A percentile compares a stretch with the other conserved stretches of the same genome.
These are phyloP conservation scores for Scaeva pyrastri DNA, from an alignment of 2,888 invertebrate genomes.

Conservation along the genomic window DNA sequence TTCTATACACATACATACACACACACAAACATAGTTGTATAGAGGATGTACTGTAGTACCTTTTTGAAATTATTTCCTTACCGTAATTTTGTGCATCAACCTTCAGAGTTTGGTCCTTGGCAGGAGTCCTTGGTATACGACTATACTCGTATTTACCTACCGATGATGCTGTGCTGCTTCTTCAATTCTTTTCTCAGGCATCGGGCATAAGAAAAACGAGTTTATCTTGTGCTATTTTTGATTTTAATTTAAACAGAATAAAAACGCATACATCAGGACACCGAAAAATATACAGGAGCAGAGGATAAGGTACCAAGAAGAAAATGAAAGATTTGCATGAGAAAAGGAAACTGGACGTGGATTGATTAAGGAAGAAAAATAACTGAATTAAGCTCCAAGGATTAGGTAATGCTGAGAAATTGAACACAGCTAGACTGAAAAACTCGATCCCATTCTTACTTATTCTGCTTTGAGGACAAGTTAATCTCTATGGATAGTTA, in stretches of 20 bases:
- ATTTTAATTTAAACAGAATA: slow-evolving; percentile 41
- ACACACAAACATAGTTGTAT: too few relatives aligned
- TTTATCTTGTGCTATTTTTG: slow-evolving; percentile 44
- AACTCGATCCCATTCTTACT: background rate
- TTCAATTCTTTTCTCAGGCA: slow-evolving; percentile 23
- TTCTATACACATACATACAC: background rate
- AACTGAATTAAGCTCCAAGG: slow-evolving; percentile 37
- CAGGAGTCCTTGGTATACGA: slow-evolving; percentile 22
- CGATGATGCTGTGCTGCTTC: slow-evolving; percentile 12
- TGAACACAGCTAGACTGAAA: slow-evolving; percentile 6
- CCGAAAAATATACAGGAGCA: background rate
- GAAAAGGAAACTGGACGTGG: slow-evolving; percentile 28
- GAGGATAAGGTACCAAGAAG: background rate
- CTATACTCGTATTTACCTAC: background rate
- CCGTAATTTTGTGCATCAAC: slow-evolving; percentile 58
- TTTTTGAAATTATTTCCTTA: slow-evolving; percentile 65
- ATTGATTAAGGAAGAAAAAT: slow-evolving; percentile 37
- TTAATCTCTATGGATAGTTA: slow-evolving; percentile 7
- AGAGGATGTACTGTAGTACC: background rate
- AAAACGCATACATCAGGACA: slow-evolving; percentile 33
- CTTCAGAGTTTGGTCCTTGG: slow-evolving; percentile 22
- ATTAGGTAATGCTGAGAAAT: slow-evolving; percentile 21
- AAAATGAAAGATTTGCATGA: slow-evolving; percentile 47
- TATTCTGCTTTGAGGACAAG: background rate
- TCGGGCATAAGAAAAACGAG: slow-evolving; percentile 3